Evolutionary conservation across 2,888 invertebrate species (phyloP), one percentile per base, ranked within the genome.

Genomic region (Terebella lapidaria): DNA sequence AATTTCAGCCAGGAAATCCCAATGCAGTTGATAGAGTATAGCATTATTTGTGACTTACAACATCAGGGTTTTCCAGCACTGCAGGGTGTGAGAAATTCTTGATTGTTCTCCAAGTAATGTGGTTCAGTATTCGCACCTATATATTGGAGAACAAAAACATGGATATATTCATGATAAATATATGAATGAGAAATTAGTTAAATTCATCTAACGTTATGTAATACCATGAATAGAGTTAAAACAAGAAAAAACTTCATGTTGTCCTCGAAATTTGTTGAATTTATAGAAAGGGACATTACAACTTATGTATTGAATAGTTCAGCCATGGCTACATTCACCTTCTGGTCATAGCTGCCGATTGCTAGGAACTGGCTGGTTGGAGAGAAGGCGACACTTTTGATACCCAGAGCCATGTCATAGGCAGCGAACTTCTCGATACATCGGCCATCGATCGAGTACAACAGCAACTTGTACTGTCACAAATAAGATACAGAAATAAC

Each of bases 281-380:
- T n/a, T n/a, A n/a, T n/a, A n/a, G n/a, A n/a, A n/a, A n/a, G n/a
- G n/a, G n/a, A n/a, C n/a, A n/a, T n/a, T n/a, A n/a, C n/a, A n/a
- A n/a, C n/a, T n/a, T n/a, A n/a, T n/a, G n/a, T n/a, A n/a, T n/a
- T n/a, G n/a, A n/a, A n/a, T n/a, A n/a, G n/a, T n/a, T n/a, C n/a
- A n/a, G n/a, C n/a, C n/a, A n/a, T n/a, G n/a, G n/a, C n/a, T n/a
- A n/a, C n/a, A n/a, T n/a, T 46, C 15, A 63, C 78, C 72, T 80
- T 80, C 64, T 81, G 74, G 67, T 82, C 81, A 60, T 72, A 81
- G 63, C 80, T 79, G 18, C 81, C 81, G 4, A 82, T 68, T n/a
- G 80, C 81, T 22, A 82, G 67, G 63, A 82, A 79, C 70, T 82
- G 82, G 53, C 79, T 74, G 2, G 79, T 76, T 10, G 81, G 79